Evolutionary conservation across 1,140 invertebrate species (phyloP).

Genomic region (Anthonomus grandis): DNA sequence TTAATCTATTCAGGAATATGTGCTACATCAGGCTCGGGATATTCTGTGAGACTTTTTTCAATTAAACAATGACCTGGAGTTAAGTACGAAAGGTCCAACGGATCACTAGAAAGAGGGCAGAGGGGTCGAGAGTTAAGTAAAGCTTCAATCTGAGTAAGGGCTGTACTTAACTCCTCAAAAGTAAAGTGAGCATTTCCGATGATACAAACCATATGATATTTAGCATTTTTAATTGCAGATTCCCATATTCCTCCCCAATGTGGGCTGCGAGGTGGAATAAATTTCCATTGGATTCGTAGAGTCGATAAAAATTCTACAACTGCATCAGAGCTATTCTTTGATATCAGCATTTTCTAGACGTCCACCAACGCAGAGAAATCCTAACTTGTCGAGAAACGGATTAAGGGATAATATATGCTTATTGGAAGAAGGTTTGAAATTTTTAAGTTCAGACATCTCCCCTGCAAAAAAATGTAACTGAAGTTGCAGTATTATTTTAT

Average conservation of each 20-base stretch:
- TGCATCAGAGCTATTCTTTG: not conserved
- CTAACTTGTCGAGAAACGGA: conserved; percentile 19
- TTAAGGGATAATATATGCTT: not conserved
- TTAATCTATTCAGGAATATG: conserved; percentile 11
- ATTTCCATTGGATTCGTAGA: too few relatives aligned
- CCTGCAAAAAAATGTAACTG: not conserved
- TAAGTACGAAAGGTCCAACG: too few relatives aligned
- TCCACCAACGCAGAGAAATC: conserved; percentile 34
- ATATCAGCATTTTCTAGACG: conserved; percentile 29
- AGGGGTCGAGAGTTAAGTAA: too few relatives aligned
- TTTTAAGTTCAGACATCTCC: not conserved
- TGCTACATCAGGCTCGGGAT: conserved; percentile 16
- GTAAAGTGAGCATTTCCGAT: too few relatives aligned
- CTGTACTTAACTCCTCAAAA: conserved; percentile 34
- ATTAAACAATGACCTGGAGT: too few relatives aligned
- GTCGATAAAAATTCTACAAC: not conserved
- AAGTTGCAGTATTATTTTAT: not conserved
- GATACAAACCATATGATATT: too few relatives aligned
- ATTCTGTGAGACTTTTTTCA: too few relatives aligned
- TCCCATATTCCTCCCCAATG: not conserved
- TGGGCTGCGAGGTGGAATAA: too few relatives aligned
- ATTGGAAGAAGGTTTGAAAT: conserved; percentile 1
- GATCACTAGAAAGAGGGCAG: too few relatives aligned
- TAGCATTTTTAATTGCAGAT: conserved; percentile 33
- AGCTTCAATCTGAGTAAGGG: too few relatives aligned